Evolutionary conservation across 2,797 vertebrate species (phyloP).

Genomic region (Pseudochaenichthys georgianus): DNA sequence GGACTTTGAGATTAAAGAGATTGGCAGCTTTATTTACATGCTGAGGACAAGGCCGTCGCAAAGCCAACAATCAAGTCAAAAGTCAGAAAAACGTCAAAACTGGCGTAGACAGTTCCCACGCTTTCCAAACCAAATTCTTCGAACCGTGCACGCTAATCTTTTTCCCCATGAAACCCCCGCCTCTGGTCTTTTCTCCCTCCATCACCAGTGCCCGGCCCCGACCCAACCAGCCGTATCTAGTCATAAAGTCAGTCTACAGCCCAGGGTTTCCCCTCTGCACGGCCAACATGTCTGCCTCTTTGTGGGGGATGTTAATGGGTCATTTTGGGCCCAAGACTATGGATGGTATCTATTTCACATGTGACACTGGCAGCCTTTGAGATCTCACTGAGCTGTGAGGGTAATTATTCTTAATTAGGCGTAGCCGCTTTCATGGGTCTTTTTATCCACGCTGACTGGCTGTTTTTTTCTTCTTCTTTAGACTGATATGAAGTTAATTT

Average conservation of each 20-base stretch:
- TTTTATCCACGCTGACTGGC: slow-evolving; percentile 21
- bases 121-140: slow-evolving; percentile 51
- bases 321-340: slow-evolving; percentile 48
- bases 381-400: slow-evolving; percentile 36
- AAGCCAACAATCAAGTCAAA: slow-evolving; percentile 51
- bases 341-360: slow-evolving; percentile 67
- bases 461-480: slow-evolving; percentile 2
- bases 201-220: slow-evolving; percentile 16
- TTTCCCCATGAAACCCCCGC: slow-evolving; percentile 42
- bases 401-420: slow-evolving; percentile 73
- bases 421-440: slow-evolving; percentile 23
- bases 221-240: slow-evolving; percentile 61
- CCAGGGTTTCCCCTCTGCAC: slow-evolving; percentile 24
- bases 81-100: slow-evolving; percentile 59
- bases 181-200: slow-evolving; percentile 26
- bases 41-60: not conserved
- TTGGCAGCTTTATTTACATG: slow-evolving; percentile 48
- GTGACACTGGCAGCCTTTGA: slow-evolving; percentile 63
- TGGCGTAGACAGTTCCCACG: slow-evolving; percentile 70
- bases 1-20: slow-evolving; percentile 25
- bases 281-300: slow-evolving; percentile 40
- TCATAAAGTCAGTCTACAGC: slow-evolving; percentile 54
- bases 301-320: slow-evolving; percentile 60
- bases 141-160: slow-evolving; percentile 62
- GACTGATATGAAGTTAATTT: not conserved